These are phyloP conservation scores for Lichenostomus cassidix DNA, from an alignment of 2,113 vertebrate species.

Conservation along the genomic window DNA sequence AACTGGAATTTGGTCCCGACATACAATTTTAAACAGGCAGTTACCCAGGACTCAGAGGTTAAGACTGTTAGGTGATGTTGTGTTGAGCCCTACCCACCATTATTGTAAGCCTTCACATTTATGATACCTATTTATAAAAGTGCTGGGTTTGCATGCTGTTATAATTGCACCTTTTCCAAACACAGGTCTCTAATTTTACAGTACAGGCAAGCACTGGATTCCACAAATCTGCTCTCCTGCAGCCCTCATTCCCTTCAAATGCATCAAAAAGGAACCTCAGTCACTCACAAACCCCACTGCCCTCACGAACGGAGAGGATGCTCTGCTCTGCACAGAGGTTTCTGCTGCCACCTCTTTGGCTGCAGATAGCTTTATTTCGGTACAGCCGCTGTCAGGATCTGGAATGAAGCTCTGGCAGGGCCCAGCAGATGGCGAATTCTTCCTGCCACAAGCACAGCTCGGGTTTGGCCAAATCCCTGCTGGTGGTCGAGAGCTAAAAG, in stretches of 20 bases:
- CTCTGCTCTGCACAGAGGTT: fast-evolving
- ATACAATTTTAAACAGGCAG: background rate
- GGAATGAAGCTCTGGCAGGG: fast-evolving
- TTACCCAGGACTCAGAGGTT: background rate
- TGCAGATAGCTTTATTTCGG: background rate
- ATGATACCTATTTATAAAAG: background rate
- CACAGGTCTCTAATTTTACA: background rate
- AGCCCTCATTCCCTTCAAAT: background rate
- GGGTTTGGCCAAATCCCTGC: fast-evolving
- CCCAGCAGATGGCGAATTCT: constrained; percentile 36
- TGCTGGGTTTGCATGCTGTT: background rate
- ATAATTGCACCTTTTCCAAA: background rate
- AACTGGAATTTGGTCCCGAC: background rate
- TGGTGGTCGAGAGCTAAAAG: background rate
- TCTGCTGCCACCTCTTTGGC: fast-evolving
- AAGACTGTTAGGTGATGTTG: background rate
- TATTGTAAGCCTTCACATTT: background rate
- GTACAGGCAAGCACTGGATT: fast-evolving
- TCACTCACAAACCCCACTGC: fast-evolving
- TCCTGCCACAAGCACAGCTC: background rate
- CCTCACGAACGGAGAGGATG: fast-evolving
- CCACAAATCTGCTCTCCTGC: fast-evolving
- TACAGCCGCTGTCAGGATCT: fast-evolving
- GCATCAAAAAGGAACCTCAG: fast-evolving
- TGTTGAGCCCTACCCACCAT: background rate